A percentile compares a stretch with the other conserved stretches of the same genome.
phyloP scores from a whole-genome alignment of 23 tunicate species.

The Corella eumyota region DNA sequence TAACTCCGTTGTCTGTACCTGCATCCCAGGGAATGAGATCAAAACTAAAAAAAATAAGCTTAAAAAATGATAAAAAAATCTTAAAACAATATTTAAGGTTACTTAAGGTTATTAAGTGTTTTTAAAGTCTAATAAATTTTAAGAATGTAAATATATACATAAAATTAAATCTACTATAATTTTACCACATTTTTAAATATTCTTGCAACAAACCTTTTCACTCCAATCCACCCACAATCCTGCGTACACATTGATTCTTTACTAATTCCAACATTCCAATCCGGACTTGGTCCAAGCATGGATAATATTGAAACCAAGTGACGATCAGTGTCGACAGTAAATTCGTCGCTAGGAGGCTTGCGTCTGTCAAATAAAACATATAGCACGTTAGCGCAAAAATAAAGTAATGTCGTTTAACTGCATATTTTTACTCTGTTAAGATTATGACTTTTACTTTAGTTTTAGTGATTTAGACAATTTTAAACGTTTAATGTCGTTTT shows the following conservation, averaged over 20 bases:
- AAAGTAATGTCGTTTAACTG: not conserved
- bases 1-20: slow-evolving; percentile 82
- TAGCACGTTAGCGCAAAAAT: too few species aligned
- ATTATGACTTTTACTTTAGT: not conserved
- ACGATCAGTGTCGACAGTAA: slow-evolving; percentile 30
- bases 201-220: too few species aligned
- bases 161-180: too few species aligned
- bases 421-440: not conserved
- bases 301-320: slow-evolving; percentile 73
- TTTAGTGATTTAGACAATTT: not conserved
- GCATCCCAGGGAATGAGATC: slow-evolving; percentile 91
- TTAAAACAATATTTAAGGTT: too few species aligned
- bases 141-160: too few species aligned
- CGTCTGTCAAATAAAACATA: slow-evolving; percentile 22
- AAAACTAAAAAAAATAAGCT: slow-evolving; percentile 30
- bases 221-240: slow-evolving; percentile 74
- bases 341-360: slow-evolving; percentile 50
- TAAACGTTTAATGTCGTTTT: not conserved
- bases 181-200: too few species aligned
- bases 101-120: too few species aligned
- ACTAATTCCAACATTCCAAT: slow-evolving; percentile 87
- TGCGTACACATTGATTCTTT: slow-evolving; percentile 71
- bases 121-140: too few species aligned
- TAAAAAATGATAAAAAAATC: too few species aligned
- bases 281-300: slow-evolving; percentile 99